Percentiles rank a stretch among this genome's conserved stretches.
Conservation (phyloP, 2,888 invertebrate genomes). For the Hydraecia micacea region DNA sequence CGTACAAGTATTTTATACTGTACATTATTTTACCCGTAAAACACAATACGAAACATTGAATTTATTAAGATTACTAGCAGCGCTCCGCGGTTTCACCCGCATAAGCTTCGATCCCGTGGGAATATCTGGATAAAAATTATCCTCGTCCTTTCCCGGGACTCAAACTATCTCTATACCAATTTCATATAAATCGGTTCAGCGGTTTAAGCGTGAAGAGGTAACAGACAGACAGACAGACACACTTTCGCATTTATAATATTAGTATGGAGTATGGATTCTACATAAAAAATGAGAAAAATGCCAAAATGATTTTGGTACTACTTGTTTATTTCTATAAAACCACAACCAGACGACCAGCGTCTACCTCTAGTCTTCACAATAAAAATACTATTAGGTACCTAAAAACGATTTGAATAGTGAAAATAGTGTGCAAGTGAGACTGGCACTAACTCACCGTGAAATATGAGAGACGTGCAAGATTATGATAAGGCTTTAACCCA, state of each 20-base stretch:
- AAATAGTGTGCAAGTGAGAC: slow-evolving; percentile 78
- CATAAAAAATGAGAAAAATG: no score
- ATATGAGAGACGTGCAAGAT: slow-evolving; percentile 89
- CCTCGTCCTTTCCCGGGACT: no score
- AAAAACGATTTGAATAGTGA: slow-evolving; percentile 78
- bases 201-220: no score
- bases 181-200: no score
- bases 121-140: no score
- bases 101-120: no score
- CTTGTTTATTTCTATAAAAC: not conserved
- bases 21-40: not conserved
- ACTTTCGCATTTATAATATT: no score
- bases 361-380: not conserved
- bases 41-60: not conserved
- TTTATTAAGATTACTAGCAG: no score
- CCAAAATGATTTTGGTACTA: not conserved
- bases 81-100: no score
- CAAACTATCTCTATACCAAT: no score
- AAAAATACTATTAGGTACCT: slow-evolving; percentile 34
- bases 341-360: not conserved
- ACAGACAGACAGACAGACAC: no score
- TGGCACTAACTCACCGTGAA: slow-evolving; percentile 83
- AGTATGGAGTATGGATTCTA: no score
- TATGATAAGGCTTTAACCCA: slow-evolving; percentile 87
- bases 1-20: not conserved